Base-by-base conservation (phyloP, 2,888 invertebrate species). In the Troides oblongomaculatus region DNA sequence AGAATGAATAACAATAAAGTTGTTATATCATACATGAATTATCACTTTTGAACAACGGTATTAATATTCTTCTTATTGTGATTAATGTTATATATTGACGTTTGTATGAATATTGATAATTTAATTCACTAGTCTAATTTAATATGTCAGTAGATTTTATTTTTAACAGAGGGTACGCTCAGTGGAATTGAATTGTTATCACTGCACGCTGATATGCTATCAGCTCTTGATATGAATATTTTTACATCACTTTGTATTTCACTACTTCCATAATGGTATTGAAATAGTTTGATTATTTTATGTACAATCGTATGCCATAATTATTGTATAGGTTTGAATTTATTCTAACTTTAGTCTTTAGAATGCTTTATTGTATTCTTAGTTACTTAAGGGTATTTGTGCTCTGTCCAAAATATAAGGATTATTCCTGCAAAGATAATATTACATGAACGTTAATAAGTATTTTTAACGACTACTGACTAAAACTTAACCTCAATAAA, bases 181-280 rank as follows among this genome's bases (percentile, higher is more conserved):
- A 72, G 62, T 67, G 72, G 64, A 78, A 79, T 83, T 80, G 77
- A 76, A 80, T 81, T 81, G 79, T 85, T 87, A 88, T 88, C 86
- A 75, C 70, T 76, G 81, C 75, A 75, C 75, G 77, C 73, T 46
- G 88, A 87, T 88, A 87, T 73, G 79, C 72, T 87, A 87, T 87
- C 88, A 81, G 74, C 78, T 78, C 78, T 80, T 83, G 85, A 86
- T 88, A 86, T 79, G 82, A 79, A 80, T 81, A 83, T 75, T 75
- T 76, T 68, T n/a, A 83, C 87, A 84, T 84, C 86, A 85, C 86
- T 80, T 75, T 75, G 76, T 72, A 77, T 69, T 74, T 69, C 73
- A 74, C 66, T 76, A 73, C 74, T 75, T 71, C 70, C 68, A 73
- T 81, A 74, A 78, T 73, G 74, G 71, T 74, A 74, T 64, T 61